These are phyloP conservation scores for Leptoclinus maculatus DNA, from an alignment of 2,797 vertebrate genomes.

Conservation along the genomic window DNA sequence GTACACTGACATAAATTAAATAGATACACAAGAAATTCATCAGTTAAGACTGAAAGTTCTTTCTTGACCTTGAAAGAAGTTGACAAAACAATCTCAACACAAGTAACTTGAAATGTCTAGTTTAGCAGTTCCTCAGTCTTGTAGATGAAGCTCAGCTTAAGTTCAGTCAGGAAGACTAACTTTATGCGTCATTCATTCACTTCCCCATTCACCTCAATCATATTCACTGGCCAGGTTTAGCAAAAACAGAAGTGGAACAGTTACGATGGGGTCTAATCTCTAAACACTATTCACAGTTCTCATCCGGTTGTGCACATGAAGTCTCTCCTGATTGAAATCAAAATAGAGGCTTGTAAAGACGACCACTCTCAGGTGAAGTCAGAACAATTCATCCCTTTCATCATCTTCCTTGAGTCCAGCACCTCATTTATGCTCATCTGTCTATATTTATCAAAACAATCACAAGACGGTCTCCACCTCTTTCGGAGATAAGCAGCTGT, in stretches of 20 bases:
- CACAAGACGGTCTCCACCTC: slow-evolving; percentile 83
- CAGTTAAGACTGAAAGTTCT: not conserved
- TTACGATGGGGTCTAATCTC: not conserved
- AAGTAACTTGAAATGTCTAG: not conserved
- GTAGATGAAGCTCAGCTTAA: no score
- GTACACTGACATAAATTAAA: slow-evolving; percentile 9
- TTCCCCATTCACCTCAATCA: no score
- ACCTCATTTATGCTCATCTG: not conserved
- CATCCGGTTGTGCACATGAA: no score
- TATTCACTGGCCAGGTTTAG: no score
- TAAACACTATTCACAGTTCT: not conserved
- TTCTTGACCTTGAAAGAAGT: not conserved
- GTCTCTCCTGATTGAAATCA: not conserved
- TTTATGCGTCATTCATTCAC: no score
- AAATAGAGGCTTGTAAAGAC: not conserved
- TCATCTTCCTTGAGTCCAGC: not conserved
- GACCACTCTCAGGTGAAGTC: not conserved
- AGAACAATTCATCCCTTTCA: not conserved
- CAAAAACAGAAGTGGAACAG: no score
- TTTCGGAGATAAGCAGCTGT: slow-evolving; percentile 63
- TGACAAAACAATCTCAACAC: not conserved
- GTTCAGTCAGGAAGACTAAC: no score
- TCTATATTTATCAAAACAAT: not conserved
- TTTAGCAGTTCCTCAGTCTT: not conserved
- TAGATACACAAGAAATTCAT: not conserved